Evolutionary conservation across 2,113 vertebrate genomes (phyloP).

Genomic region (Lophochroa leadbeateri): DNA sequence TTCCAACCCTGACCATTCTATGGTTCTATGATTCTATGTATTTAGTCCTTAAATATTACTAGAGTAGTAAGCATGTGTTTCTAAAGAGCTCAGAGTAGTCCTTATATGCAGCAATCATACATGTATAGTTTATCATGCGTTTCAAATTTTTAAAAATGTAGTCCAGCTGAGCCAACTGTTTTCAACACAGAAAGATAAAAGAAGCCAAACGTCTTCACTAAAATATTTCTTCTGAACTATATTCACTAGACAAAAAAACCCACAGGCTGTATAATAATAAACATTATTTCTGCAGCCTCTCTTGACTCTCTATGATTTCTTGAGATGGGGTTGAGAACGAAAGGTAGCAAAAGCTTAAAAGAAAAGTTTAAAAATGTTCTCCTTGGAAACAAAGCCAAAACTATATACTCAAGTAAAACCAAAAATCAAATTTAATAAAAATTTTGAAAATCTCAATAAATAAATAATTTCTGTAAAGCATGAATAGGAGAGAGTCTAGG

Average conservation of each 20-base stretch:
- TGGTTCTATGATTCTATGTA: not conserved
- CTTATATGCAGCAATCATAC: not conserved
- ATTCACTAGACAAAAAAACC: not conserved
- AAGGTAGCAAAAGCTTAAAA: not conserved
- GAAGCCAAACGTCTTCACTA: not conserved
- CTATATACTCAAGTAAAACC: not conserved
- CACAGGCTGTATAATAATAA: not conserved
- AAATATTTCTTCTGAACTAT: not conserved
- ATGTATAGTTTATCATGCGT: accelerated
- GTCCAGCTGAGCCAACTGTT: not conserved
- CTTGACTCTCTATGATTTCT: not conserved
- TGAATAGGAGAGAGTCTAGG: not conserved
- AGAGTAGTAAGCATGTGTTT: not conserved
- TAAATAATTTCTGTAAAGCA: not conserved
- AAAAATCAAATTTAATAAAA: not conserved
- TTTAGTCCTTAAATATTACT: not conserved
- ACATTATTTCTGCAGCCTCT: not conserved
- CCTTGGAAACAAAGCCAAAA: not conserved
- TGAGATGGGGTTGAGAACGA: not conserved
- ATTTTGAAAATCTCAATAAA: not conserved
- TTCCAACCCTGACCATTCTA: not conserved
- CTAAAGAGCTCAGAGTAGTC: not conserved
- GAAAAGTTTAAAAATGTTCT: not conserved
- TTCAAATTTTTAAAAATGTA: not conserved
- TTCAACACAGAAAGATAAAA: not conserved